Evolutionary conservation across 2,888 invertebrate genomes (phyloP).

Genomic region (Tromatobia lineatoria): DNA sequence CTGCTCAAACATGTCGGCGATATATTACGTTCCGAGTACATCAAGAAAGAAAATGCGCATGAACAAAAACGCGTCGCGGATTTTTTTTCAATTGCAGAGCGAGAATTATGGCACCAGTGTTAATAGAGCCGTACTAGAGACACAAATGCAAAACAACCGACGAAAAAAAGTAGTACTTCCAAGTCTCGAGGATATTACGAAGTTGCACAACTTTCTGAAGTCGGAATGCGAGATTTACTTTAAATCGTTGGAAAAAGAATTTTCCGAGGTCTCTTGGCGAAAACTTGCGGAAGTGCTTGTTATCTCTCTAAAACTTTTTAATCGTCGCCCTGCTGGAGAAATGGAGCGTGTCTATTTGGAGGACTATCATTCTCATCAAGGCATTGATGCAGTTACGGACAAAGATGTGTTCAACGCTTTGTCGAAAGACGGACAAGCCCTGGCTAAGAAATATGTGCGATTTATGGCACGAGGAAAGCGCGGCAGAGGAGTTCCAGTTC

Average conservation of each 20-base stretch:
- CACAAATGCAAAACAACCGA: slow-evolving; percentile 40
- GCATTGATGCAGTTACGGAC: slow-evolving; percentile 65
- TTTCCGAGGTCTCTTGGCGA: slow-evolving; percentile 55
- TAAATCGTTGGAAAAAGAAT: slow-evolving; percentile 39
- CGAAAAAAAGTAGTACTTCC: slow-evolving; percentile 63
- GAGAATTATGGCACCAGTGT: slow-evolving; percentile 55
- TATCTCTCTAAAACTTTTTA: slow-evolving; percentile 69
- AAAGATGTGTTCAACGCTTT: slow-evolving; percentile 63
- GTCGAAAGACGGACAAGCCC: slow-evolving; percentile 54
- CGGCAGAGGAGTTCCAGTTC: slow-evolving; percentile 65
- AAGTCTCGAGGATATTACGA: slow-evolving; percentile 52
- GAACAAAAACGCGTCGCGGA: slow-evolving; percentile 56
- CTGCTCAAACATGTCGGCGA: slow-evolving; percentile 66
- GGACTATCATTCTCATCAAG: slow-evolving; percentile 67
- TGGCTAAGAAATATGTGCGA: slow-evolving; percentile 66
- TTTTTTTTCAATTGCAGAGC: slow-evolving; percentile 51
- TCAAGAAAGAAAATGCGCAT: slow-evolving; percentile 34
- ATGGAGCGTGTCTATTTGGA: slow-evolving; percentile 68
- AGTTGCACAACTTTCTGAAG: slow-evolving; percentile 51
- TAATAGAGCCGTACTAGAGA: slow-evolving; percentile 55
- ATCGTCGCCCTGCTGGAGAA: slow-evolving; percentile 72
- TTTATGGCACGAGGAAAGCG: slow-evolving; percentile 67
- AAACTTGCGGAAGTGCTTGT: slow-evolving; percentile 66
- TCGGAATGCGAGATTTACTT: slow-evolving; percentile 13
- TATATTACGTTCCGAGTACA: slow-evolving; percentile 55